Evolutionary conservation across 1,140 invertebrate genomes (phyloP).

Genomic region (Megathymus violae): DNA sequence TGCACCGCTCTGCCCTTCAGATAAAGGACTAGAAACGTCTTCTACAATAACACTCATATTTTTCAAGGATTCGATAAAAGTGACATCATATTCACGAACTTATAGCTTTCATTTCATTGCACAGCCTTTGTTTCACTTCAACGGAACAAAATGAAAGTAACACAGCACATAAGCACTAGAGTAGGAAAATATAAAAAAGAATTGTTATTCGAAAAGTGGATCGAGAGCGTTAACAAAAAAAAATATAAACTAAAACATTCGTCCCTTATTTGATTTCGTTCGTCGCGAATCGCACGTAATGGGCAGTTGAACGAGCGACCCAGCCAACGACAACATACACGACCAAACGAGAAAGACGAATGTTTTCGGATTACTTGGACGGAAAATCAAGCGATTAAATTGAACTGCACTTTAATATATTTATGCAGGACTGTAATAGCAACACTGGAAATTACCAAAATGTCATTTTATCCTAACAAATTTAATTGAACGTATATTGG

Average conservation of each 20-base stretch:
- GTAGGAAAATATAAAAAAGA: conserved; percentile 56
- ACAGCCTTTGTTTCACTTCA: conserved; percentile 64
- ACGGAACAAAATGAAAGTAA: conserved; percentile 35
- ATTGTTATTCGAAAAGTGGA: conserved; percentile 74
- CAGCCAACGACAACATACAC: conserved; percentile 51
- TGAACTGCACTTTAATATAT: conserved; percentile 30
- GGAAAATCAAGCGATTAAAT: conserved; percentile 17
- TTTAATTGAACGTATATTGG: too few species aligned
- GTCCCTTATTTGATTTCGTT: conserved; percentile 45
- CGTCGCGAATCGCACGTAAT: conserved; percentile 36
- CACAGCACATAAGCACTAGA: conserved; percentile 50
- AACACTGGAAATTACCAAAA: conserved; percentile 39
- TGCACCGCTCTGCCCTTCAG: conserved; percentile 65
- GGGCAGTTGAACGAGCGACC: conserved; percentile 21
- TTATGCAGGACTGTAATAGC: conserved; percentile 41
- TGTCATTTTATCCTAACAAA: too few species aligned
- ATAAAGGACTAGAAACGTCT: conserved; percentile 75
- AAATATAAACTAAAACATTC: conserved; percentile 71
- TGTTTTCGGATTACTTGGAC: conserved; percentile 40
- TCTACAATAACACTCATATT: conserved; percentile 81
- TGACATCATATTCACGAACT: conserved; percentile 82
- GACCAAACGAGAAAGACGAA: conserved; percentile 52
- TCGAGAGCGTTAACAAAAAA: conserved; percentile 76
- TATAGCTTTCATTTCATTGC: conserved; percentile 46
- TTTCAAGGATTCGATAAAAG: conserved; percentile 74